These are phyloP conservation scores for Pheucticus melanocephalus DNA, from an alignment of 2,113 vertebrate genomes.

Conservation along the genomic window DNA sequence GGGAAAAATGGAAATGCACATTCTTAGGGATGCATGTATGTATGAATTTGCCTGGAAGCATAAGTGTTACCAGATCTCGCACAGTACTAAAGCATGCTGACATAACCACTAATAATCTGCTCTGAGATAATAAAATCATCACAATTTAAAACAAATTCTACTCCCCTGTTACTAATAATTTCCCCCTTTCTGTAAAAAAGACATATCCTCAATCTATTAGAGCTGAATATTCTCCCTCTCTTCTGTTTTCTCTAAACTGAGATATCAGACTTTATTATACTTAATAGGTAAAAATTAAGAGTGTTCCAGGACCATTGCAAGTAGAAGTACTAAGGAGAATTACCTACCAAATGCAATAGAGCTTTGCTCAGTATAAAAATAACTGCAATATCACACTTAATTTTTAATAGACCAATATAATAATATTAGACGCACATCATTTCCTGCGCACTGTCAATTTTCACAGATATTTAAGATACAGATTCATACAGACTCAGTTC, in stretches of 20 bases:
- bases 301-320: background rate
- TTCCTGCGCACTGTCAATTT: background rate
- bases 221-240: background rate
- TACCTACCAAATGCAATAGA: background rate
- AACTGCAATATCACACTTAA: background rate
- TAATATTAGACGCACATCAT: background rate
- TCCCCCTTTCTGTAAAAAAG: background rate
- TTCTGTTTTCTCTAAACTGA: background rate
- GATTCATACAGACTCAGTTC: background rate
- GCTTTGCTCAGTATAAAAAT: background rate
- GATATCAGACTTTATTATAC: background rate
- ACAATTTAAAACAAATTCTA: background rate
- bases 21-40: accelerated
- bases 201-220: background rate
- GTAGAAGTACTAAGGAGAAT: background rate
- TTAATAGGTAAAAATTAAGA: background rate
- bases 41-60: background rate
- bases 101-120: background rate
- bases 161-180: background rate
- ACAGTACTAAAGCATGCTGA: background rate
- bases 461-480: background rate
- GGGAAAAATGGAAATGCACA: background rate
- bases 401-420: background rate
- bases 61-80: background rate
- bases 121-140: background rate